Evolutionary conservation across 2,797 vertebrate species (phyloP), one percentile per base, ranked within the genome.

Genomic region (Syngnathus acus): DNA sequence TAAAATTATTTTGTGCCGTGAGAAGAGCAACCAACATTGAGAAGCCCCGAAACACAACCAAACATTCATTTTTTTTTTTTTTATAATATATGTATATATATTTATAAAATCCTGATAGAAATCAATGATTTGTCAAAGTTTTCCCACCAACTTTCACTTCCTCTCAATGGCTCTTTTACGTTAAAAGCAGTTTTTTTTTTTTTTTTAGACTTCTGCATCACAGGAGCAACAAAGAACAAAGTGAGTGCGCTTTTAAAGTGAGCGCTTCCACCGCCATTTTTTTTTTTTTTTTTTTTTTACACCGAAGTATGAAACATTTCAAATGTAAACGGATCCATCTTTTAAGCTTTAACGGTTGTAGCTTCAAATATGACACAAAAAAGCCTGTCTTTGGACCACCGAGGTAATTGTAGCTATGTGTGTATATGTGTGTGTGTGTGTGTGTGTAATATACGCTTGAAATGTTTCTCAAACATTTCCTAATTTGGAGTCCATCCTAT

Each of bases 311-410:
- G 6, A 62, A 62, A 83, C 77, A 72, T 60, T 75, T 81, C 74
- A 74, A 85, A 82, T 72, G 80, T 77, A 81, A 84, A 86, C 68
- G 53, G 68, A 75, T 80, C 74, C 75, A 71, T 82, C 16, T 79
- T 78, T 57, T 57, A 57, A 71, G 65, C 74, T 83, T 78, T 79
- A 72, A 81, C 80, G 68, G 75, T 82, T 85, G 82, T 77, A 78
- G 78, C 70, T 69, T 82, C 68, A 77, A 78, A 84, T 78, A 79
- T 74, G 81, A 83, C 82, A 83, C 84, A 16, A 83, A 78, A 87
- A 85, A 87, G 87, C 83, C 86, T 83, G 84, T 89, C 86, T 87
- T 89, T 88, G 88, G 88, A 89, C 88, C 80, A 78, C 86, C 75
- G 88, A 90, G 88, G 87, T 90, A 90, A 86, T 90, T 84, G 83